Percentiles rank a stretch among this genome's conserved stretches.
Evolutionary conservation across 2,797 vertebrate genomes (phyloP).

Genomic region (Cryptoprocta ferox): DNA sequence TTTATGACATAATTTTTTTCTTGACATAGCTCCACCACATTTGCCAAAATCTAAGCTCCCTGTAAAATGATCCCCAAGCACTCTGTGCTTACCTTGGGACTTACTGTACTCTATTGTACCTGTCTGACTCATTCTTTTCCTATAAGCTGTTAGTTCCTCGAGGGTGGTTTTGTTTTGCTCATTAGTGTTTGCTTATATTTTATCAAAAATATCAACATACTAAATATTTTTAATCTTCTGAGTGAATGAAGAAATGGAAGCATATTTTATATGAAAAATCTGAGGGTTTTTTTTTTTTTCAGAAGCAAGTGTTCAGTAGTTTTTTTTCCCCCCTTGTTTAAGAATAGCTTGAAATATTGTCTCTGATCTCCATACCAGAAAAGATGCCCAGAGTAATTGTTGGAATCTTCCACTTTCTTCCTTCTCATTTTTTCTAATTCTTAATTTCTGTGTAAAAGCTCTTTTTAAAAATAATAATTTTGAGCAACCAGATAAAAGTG

Average conservation of each 20-base stretch:
- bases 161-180: not conserved
- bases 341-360: not conserved
- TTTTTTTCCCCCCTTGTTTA: not conserved
- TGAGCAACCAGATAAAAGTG: not conserved
- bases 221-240: not conserved
- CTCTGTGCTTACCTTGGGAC: rapidly evolving
- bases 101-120: too few species aligned
- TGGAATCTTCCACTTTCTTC: not conserved
- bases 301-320: rapidly evolving
- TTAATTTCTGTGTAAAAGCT: not conserved
- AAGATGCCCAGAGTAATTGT: not conserved
- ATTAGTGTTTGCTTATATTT: not conserved
- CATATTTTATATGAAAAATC: not conserved
- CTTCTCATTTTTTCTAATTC: not conserved
- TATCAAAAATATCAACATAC: not conserved
- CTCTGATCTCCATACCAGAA: not conserved
- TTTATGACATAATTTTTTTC: not conserved
- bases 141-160: not conserved
- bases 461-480: not conserved
- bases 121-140: not conserved
- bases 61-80: not conserved
- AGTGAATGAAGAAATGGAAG: not conserved
- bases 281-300: not conserved
- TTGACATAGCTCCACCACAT: not conserved
- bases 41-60: not conserved